A percentile compares a stretch with the other conserved stretches of the same genome.
phyloP scores from a whole-genome alignment of 2,113 vertebrate species.

The Anser cygnoides region DNA sequence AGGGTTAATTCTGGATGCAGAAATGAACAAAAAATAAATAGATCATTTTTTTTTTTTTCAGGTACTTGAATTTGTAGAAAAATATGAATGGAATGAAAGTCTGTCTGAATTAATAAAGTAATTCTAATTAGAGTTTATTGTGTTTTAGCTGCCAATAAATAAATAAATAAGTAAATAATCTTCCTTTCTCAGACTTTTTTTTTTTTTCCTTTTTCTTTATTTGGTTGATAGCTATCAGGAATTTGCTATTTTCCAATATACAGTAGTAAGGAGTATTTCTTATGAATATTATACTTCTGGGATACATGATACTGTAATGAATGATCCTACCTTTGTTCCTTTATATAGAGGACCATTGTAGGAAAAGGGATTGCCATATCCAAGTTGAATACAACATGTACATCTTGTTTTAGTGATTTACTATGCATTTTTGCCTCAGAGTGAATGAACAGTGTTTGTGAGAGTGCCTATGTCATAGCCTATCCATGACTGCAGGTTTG shows the following conservation, averaged over 20 bases:
- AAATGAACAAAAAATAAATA: not conserved
- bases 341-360: not conserved
- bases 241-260: not conserved
- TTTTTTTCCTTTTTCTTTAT: too few species aligned
- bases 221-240: not conserved
- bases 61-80: not conserved
- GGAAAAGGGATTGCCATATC: not conserved
- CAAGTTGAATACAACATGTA: not conserved
- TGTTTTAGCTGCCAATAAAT: not conserved
- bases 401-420: not conserved
- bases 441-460: not conserved
- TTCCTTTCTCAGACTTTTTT: not conserved
- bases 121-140: not conserved
- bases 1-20: constrained; percentile 4
- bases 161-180: too few species aligned
- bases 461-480: not conserved
- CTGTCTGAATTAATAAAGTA: not conserved
- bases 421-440: not conserved
- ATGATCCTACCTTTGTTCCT: not conserved
- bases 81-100: not conserved
- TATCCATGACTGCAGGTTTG: not conserved
- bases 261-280: not conserved
- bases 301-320: not conserved
- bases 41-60: not conserved
- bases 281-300: not conserved